Conservation (phyloP, 92 coral and sea anemone genomes). For the Phenganax stokvisi region DNA sequence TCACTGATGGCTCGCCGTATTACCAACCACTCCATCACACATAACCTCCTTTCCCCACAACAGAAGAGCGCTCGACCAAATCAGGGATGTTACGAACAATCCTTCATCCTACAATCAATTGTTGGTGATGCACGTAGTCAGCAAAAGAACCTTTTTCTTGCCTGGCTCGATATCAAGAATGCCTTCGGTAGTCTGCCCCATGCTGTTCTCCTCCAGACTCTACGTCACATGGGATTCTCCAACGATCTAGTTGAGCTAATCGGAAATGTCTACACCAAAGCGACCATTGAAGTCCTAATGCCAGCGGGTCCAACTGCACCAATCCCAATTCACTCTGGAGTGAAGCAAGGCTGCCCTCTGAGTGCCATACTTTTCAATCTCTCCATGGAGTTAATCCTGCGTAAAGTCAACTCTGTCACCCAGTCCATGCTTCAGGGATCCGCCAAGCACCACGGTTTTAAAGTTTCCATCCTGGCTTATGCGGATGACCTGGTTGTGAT, state of each 20-base stretch:
- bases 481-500: neutral
- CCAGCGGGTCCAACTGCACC: neutral
- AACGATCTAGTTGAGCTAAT: neutral
- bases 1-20: neutral
- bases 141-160: neutral
- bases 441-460: neutral
- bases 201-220: too few relatives aligned
- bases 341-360: slow-evolving; percentile 10
- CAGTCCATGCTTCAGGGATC: neutral
- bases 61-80: too few relatives aligned
- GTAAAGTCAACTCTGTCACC: neutral
- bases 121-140: neutral
- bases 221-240: too few relatives aligned
- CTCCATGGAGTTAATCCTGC: slow-evolving; percentile 2
- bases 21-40: too few relatives aligned
- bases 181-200: too few relatives aligned
- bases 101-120: neutral
- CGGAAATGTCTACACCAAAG: neutral
- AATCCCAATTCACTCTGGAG: too few relatives aligned
- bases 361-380: slow-evolving; percentile 16
- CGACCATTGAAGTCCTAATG: neutral
- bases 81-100: slow-evolving; percentile 1
- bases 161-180: too few relatives aligned
- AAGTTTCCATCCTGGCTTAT: neutral
- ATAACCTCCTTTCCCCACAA: too few relatives aligned